Conservation (phyloP, 1,140 invertebrate species). For the Mylabris phalerata region DNA sequence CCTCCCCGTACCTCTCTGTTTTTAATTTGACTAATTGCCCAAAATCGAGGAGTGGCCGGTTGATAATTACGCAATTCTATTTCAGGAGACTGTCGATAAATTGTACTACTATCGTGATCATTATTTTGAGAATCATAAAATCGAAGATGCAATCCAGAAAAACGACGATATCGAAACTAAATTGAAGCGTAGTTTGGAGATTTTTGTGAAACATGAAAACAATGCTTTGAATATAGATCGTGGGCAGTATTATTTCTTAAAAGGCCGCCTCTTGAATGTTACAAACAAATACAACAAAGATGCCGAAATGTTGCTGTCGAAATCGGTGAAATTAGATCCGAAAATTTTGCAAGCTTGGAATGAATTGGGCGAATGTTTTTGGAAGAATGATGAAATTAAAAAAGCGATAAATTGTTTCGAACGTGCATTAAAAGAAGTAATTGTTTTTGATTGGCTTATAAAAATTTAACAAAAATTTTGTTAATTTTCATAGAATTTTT, state of each 20-base stretch:
- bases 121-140: slow-evolving; percentile 69
- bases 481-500: slow-evolving; percentile 29
- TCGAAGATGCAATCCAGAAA: slow-evolving; percentile 62
- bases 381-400: slow-evolving; percentile 76
- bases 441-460: slow-evolving; percentile 26
- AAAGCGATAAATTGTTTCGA: slow-evolving; percentile 81
- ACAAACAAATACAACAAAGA: slow-evolving; percentile 58
- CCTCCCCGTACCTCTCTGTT: too few relatives aligned
- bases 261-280: slow-evolving; percentile 72
- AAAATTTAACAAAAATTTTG: not conserved
- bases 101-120: slow-evolving; percentile 67
- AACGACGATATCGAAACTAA: slow-evolving; percentile 57
- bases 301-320: slow-evolving; percentile 68
- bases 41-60: slow-evolving; percentile 5
- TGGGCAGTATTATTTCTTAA: slow-evolving; percentile 66
- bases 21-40: not conserved
- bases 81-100: slow-evolving; percentile 57
- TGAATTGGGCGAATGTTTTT: slow-evolving; percentile 82
- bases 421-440: slow-evolving; percentile 72
- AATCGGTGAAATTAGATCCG: slow-evolving; percentile 80
- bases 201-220: slow-evolving; percentile 58
- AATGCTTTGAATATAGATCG: slow-evolving; percentile 46
- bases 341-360: slow-evolving; percentile 81
- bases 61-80: not conserved
- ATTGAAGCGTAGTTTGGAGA: slow-evolving; percentile 55